These are phyloP conservation scores for Heliconius congener DNA, from an alignment of 1,140 invertebrate genomes.

Conservation along the genomic window DNA sequence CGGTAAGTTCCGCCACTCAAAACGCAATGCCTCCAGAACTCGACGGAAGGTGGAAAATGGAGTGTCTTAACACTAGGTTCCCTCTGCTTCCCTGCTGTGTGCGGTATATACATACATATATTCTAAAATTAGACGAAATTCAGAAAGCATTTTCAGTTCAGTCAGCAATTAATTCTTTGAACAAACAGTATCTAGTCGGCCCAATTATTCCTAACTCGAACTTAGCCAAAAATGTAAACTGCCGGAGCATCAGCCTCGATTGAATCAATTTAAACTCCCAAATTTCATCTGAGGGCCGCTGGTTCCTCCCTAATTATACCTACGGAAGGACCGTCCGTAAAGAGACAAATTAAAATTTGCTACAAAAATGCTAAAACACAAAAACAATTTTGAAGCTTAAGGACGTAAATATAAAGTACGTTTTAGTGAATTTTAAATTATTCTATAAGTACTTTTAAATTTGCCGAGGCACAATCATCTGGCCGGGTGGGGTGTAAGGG, in stretches of 20 bases:
- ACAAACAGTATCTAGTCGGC: slow-evolving; percentile 40
- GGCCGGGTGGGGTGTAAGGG: slow-evolving; percentile 71
- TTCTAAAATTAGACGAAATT: background rate
- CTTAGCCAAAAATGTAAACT: slow-evolving; percentile 51
- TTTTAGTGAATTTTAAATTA: slow-evolving; percentile 25
- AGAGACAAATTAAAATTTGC: slow-evolving; percentile 60
- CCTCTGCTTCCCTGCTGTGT: too few species aligned
- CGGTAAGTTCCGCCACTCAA: too few species aligned
- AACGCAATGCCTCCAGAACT: too few species aligned
- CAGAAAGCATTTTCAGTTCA: background rate
- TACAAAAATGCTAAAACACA: slow-evolving; percentile 21
- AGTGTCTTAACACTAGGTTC: too few species aligned
- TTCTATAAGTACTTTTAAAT: slow-evolving; percentile 39
- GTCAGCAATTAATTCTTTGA: slow-evolving; percentile 36
- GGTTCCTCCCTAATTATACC: slow-evolving; percentile 79
- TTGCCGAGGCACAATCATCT: slow-evolving; percentile 76
- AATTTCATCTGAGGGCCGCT: slow-evolving; percentile 67
- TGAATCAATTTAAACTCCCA: slow-evolving; percentile 78
- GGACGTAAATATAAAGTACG: slow-evolving; percentile 17
- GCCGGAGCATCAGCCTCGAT: slow-evolving; percentile 73
- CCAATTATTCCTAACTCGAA: slow-evolving; percentile 65
- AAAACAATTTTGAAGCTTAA: slow-evolving; percentile 40
- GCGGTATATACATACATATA: too few species aligned
- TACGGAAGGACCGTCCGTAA: slow-evolving; percentile 67
- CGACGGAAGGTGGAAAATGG: too few species aligned